Base-by-base conservation (phyloP, 2,113 vertebrate genomes). In the Grallaria varia region DNA sequence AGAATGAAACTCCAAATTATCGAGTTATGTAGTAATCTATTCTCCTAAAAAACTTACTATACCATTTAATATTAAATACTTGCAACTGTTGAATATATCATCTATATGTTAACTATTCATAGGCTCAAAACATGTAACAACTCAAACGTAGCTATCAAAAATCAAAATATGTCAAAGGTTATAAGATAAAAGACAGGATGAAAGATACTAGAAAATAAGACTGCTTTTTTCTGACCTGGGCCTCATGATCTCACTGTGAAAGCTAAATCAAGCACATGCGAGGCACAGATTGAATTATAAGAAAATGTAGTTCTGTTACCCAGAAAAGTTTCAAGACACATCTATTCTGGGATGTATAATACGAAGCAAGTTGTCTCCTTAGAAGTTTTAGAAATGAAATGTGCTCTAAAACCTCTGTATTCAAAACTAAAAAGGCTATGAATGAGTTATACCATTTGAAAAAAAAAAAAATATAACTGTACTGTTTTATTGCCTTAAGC, bases 21-120 rank as follows among this genome's bases (percentile, higher is more conserved):
- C 0, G 1, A 49, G 5, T 44, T 62, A 33, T 53, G 8, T 28
- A 27, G 18, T 42, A 49, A 22, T 49, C 12, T 31, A 1, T 67
- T 63, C n/a, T 55, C 2, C 1, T 84, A 1, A 79, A 80, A 60
- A 73, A 47, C 10, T 49, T 67, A 24, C 23, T 45, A 17, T 6
- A 71, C 0, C 1, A 2, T 59, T 59, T 72, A 22, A 15, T 60
- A 28, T 10, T 52, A 75, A 62, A 45, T 45, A 39, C n/a, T 39
- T 64, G 21, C 33, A 79, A 4, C 7, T 77, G 9, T 63, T 66
- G 24, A 87, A 47, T 84, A 19, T 21, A 21, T 50, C 1, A 45
- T 33, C 20, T 49, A 7, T 49, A 69, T 44, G 12, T 3, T 71
- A 75, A 55, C 14, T 60, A 25, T 55, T 20, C 37, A 20, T n/a